Base-by-base conservation (phyloP, 2,113 vertebrate species). In the Onychostruthus taczanowskii region DNA sequence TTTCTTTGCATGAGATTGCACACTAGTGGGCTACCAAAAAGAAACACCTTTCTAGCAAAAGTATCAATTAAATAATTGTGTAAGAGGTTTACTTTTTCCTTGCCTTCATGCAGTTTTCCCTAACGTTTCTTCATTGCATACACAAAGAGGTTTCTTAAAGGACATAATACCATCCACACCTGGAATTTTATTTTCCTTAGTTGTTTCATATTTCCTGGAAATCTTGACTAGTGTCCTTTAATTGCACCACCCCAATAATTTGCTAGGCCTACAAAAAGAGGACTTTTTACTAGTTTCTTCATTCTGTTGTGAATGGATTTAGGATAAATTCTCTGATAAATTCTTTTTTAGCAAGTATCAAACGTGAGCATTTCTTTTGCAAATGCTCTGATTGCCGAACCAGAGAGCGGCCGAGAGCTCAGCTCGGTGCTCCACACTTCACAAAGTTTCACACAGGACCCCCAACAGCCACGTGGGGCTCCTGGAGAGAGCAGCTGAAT, bases 401-500 rank as follows among this genome's bases (percentile, higher is more conserved):
- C 82, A 27, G 77, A 61, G 64, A 37, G 47, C n/a, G 9, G n/a
- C 50, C 2, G 2, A 81, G 69, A 81, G 82, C 90, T 64, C 63
- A 17, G 78, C 78, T 74, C 5, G 0, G 35, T 21, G 70, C 63
- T n/a, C 50, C 61, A 28, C 84, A 21, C 72, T 84, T 55, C 64
- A 27, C 47, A 64, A 50, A 70, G 47, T 27, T 56, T 21, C 44
- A 43, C 47, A 13, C 10, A 49, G 80, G 64, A 81, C 21, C 59
- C 84, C 85, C 81, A 90, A 14, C 43, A 78, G 90, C 56, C 88
- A 22, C 1, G 0, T 24, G 26, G n/a, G 69, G 39, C 47, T 89
- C 63, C 91, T 82, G 73, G 50, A 61, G 72, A 87, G 72, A 85
- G 82, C 70, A 74, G 52, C 69, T 79, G 73, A 64, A 59, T 74